These are phyloP conservation scores for Noctilio leporinus DNA, from an alignment of 2,113 vertebrate species.

Conservation along the genomic window DNA sequence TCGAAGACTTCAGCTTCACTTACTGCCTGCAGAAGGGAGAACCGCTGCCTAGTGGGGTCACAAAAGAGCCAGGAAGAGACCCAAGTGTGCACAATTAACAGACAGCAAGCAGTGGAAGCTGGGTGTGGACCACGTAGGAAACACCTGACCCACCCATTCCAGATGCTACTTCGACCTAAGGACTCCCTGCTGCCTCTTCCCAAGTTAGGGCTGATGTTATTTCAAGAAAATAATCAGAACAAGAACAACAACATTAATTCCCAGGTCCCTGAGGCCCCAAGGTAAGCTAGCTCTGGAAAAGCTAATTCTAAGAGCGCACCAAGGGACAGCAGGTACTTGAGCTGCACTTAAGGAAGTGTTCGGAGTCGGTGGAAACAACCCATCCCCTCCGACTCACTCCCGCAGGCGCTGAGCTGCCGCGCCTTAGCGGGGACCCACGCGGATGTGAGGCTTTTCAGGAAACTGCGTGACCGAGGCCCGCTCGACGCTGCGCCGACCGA, in stretches of 20 bases:
- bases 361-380: not conserved
- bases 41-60: not conserved
- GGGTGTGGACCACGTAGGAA: not conserved
- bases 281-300: not conserved
- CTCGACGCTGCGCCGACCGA: not conserved
- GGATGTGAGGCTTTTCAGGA: not conserved
- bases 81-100: not conserved
- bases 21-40: not conserved
- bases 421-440: not conserved
- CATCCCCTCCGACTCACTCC: not conserved
- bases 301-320: not conserved
- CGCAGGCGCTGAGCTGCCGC: not conserved
- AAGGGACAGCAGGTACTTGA: not conserved
- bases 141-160: slow-evolving; percentile 1
- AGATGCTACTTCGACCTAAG: not conserved
- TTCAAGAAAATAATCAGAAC: no score
- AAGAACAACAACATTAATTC: not conserved
- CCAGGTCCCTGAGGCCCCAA: not conserved
- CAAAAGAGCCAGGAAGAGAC: not conserved
- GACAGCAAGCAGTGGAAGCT: not conserved
- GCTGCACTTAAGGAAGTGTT: not conserved
- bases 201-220: not conserved
- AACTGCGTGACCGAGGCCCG: slow-evolving; percentile 34
- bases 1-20: not conserved
- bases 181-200: not conserved